Conservation (phyloP, 2,888 invertebrate species). For the Zootermopsis nevadensis region DNA sequence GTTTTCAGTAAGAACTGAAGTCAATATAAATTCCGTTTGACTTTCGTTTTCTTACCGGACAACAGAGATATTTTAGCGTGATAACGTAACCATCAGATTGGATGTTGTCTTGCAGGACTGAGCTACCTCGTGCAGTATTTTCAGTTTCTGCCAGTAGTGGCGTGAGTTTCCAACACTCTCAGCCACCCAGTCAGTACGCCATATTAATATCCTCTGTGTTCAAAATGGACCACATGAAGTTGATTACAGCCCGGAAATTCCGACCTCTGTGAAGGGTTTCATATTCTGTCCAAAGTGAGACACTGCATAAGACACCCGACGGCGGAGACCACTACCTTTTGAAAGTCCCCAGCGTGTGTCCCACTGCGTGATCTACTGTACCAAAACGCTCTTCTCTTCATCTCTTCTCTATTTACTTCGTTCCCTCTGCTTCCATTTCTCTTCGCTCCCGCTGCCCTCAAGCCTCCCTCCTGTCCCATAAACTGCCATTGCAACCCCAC, state of each 20-base stretch:
- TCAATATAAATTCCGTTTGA: too few species aligned
- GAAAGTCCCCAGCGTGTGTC: neutral
- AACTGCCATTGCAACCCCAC: conserved; percentile 7
- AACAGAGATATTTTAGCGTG: too few species aligned
- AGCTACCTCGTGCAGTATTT: too few species aligned
- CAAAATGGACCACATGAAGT: neutral
- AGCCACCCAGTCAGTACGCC: neutral
- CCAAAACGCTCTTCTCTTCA: conserved; percentile 13
- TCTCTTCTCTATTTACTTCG: conserved; percentile 24
- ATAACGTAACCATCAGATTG: too few species aligned
- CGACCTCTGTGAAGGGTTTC: neutral
- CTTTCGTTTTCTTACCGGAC: too few species aligned
- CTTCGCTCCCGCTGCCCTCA: conserved; percentile 7
- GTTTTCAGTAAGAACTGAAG: too few species aligned
- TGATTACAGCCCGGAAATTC: neutral
- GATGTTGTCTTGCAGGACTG: too few species aligned
- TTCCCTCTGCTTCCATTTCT: conserved; percentile 42
- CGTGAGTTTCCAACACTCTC: too few species aligned
- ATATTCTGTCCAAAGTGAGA: neutral
- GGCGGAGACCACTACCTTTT: neutral
- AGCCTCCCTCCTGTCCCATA: conserved; percentile 39
- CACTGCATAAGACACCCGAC: neutral
- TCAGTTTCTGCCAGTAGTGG: too few species aligned
- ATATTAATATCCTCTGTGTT: neutral
- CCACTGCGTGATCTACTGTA: conserved; percentile 10